Conservation (phyloP, 1,140 invertebrate species). For the Bombus superbus region DNA sequence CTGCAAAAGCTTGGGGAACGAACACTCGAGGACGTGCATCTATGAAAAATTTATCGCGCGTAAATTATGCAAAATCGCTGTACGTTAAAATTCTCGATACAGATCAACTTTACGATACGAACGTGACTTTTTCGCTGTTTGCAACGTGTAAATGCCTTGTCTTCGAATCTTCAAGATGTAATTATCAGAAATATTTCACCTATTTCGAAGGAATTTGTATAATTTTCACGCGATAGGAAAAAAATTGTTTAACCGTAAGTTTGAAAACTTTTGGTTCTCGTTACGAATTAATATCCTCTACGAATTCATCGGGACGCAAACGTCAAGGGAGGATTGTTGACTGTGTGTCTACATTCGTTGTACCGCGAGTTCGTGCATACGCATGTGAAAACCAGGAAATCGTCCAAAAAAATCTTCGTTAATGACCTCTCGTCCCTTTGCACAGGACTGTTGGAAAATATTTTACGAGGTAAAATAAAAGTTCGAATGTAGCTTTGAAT, state of each 20-base stretch:
- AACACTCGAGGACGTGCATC: not conserved
- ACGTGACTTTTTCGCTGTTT: not conserved
- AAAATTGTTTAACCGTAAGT: not conserved
- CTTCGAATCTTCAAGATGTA: not conserved
- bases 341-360: not conserved
- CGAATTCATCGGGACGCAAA: not conserved
- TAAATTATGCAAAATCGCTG: constrained; percentile 15
- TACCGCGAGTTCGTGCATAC: not conserved
- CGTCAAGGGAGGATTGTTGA: not conserved
- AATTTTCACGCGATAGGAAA: not conserved
- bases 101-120: not conserved
- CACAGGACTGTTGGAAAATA: not conserved
- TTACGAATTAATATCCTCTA: not conserved
- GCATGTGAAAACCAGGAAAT: not conserved
- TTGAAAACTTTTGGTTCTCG: not conserved
- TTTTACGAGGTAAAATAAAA: not conserved
- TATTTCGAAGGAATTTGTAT: not conserved
- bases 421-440: not conserved
- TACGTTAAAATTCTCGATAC: not conserved
- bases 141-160: not conserved
- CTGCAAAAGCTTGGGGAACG: not conserved
- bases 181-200: not conserved
- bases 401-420: not conserved
- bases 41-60: constrained; percentile 7
- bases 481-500: not conserved